phyloP scores from a whole-genome alignment of 2,888 invertebrate species.

The Scaptomyza flava region DNA sequence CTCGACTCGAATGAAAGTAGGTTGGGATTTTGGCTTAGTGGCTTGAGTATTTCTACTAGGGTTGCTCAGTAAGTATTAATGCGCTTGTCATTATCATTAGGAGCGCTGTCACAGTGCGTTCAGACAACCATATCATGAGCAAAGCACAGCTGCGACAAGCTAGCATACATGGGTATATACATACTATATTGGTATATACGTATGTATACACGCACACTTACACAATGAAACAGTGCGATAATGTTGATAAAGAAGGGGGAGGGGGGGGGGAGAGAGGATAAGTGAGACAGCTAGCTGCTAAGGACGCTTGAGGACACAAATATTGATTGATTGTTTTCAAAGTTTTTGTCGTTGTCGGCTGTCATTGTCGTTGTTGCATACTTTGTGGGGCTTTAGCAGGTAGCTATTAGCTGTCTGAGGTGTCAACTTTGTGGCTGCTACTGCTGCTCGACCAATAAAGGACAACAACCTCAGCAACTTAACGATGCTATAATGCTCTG shows the following conservation, averaged over 20 bases:
- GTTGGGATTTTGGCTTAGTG: background rate
- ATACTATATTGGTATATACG: slow-evolving; percentile 28
- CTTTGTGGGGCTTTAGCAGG: slow-evolving; percentile 37
- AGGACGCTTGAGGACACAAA: slow-evolving; percentile 70
- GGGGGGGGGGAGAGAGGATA: background rate
- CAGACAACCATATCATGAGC: slow-evolving; percentile 35
- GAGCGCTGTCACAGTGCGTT: slow-evolving; percentile 44
- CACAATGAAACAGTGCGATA: background rate
- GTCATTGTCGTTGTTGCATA: slow-evolving; percentile 23
- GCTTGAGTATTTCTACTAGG: slow-evolving; percentile 13
- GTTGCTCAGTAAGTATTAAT: slow-evolving; percentile 66
- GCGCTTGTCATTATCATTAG: slow-evolving; percentile 78
- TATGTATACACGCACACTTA: slow-evolving; percentile 26
- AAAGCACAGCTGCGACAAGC: slow-evolving; percentile 59
- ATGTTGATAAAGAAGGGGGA: too few relatives aligned
- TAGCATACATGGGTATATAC: background rate
- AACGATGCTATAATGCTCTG: slow-evolving; percentile 33
- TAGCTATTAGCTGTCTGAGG: slow-evolving; percentile 53
- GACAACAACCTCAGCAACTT: slow-evolving; percentile 15
- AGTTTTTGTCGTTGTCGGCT: slow-evolving; percentile 40
- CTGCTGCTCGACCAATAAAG: slow-evolving; percentile 46
- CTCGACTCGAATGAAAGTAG: background rate
- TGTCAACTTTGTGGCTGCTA: slow-evolving; percentile 71
- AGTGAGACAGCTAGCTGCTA: slow-evolving; percentile 58
- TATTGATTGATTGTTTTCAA: slow-evolving; percentile 79